Evolutionary conservation across 1,140 invertebrate species (phyloP), one percentile per base, ranked within the genome.

Genomic region (Trachelipus rathkii): DNA sequence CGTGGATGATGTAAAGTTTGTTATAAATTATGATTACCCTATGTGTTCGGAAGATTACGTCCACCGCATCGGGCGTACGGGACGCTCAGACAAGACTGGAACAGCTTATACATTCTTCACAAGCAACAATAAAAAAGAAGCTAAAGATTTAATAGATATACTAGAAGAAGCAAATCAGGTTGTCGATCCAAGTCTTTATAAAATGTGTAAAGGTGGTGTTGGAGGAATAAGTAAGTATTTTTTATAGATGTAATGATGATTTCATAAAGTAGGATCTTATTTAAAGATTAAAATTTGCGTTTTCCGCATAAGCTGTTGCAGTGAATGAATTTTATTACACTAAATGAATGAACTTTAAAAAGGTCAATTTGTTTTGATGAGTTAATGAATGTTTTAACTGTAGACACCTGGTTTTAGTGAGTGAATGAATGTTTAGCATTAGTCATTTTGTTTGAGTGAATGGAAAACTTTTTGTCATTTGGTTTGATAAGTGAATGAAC

Each of bases 21-120:
- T n/a, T n/a, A n/a, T n/a, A n/a, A n/a, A n/a, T n/a, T n/a, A n/a
- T n/a, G n/a, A n/a, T n/a, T n/a, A n/a, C n/a, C n/a, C n/a, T n/a
- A n/a, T n/a, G n/a, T n/a, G n/a, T n/a, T n/a, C n/a, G n/a, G n/a
- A n/a, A n/a, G n/a, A n/a, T n/a, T n/a, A n/a, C n/a, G n/a, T n/a
- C n/a, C n/a, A n/a, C n/a, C n/a, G n/a, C n/a, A n/a, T n/a, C 86
- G 97, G 97, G 45, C 90, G 97, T 82, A 99, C 97, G 77, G 97
- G 95, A 70, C 89, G 97, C 43, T 94, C 91, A 71, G 90, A 94
- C 84, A 91, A 92, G 81, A 95, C 93, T 78, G 97, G 97, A 71
- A 99, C 96, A 33, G 96, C 97, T 44, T 99, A 99, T 86, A 97
- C 97, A 71, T 98, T 99, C 87, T 98, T 99, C 87, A 99, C 97